Evolutionary conservation across 2,888 invertebrate species (phyloP), one percentile per base, ranked within the genome.

Genomic region (Trissoscelio sp.): DNA sequence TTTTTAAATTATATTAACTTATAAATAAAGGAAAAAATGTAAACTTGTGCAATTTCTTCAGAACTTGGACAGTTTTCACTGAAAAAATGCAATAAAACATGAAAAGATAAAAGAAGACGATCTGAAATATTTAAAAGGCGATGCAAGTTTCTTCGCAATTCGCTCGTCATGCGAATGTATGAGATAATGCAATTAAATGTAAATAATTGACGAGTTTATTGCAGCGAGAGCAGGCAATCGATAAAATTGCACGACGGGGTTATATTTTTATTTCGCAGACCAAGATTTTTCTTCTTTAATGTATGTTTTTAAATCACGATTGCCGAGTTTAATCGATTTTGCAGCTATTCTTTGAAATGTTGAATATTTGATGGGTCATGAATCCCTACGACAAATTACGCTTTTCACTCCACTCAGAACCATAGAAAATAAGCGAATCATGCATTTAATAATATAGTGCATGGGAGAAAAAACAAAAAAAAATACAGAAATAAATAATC

Each of bases 161-260:
- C 18, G 14, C 39, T 37, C 16, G 24, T 16, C 31, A 42, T n/a
- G 55, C n/a, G 53, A 69, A 69, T 62, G 44, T 28, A 66, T 75
- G 64, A 75, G 66, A 75, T 66, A 67, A 69, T 18, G 62, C 62
- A 60, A 70, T 78, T 69, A 48, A 53, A 60, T 42, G 37, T 78
- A 70, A 70, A 78, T 78, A 70, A 78, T 70, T 64, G 48, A 78
- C 11, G 24, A 18, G 16, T 22, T 73, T 53, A 51, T 53, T 12
- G 37, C 31, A 57, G 62, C 34, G 24, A 48, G 20, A 51, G 46
- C 28, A 20, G 22, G 28, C 31, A 28, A 79, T 79, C 72, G 31
- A 79, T 72, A 53, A 64, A 66, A 24, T 37, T 66, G 18, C 42
- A 18, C 39, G 48, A 2, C 34, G 16, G 5, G 14, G 53, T 67